Evolutionary conservation across 2,113 vertebrate genomes (phyloP), one percentile per base, ranked within the genome.

Genomic region (Reinhardtius hippoglossoides): DNA sequence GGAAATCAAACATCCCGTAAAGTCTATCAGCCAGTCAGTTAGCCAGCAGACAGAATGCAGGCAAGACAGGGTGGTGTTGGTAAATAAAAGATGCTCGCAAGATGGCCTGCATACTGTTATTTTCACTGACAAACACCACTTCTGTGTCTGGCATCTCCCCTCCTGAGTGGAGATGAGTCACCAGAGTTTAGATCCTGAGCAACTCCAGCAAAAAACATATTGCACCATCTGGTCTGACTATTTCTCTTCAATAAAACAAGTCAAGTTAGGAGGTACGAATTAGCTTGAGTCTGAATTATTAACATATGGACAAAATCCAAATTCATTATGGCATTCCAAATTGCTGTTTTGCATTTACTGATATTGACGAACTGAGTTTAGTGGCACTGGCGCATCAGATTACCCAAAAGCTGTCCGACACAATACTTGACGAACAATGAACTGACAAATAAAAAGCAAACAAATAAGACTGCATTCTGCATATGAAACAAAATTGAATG

Each of bases 61-160:
- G 82, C 81, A 64, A 86, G 83, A 83, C 85, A 84, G 88, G 84
- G 84, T 83, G 82, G 82, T 87, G 91, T 89, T 77, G 24, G 87
- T 90, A 93, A 91, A 92, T 91, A 91, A 88, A 92, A 91, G 87
- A 93, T 88, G 89, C 63, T 78, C 63, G 64, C 54, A 74, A 89
- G 87, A 88, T 64, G 74, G 86, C 84, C 78, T 58, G 74, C 89
- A 89, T 90, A 90, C 87, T 89, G 89, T 87, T 87, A 81, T 88
- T 89, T 31, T 92, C 89, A 64, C 81, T 83, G 87, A 88, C 87
- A 89, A 90, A 88, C 82, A 84, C 80, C 83, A 85, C 81, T 88
- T 85, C 88, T 78, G 79, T 82, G 82, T 87, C 83, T 91, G 86
- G 86, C 86, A 31, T 13, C 40, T 88, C 74, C 76, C 83, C 89